Evolutionary conservation across 2,113 vertebrate species (phyloP), one percentile per base, ranked within the genome.

Genomic region (Hippolais icterina): DNA sequence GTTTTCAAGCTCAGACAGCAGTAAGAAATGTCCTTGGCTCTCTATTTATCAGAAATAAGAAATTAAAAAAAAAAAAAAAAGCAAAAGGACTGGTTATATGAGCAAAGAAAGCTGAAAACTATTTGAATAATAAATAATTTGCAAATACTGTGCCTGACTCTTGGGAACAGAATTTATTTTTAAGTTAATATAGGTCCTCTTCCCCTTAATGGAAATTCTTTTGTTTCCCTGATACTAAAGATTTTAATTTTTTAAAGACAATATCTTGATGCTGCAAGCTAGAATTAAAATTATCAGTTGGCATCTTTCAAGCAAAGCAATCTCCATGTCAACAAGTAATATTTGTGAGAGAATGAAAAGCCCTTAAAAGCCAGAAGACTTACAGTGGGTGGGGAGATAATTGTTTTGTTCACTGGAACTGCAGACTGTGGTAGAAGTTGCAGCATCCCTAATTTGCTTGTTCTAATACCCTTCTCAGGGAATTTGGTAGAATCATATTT

Each of bases 301-400:
- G 16, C 59, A 27, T 95, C 49, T 87, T 87, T 93, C 53, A 89
- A 84, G 54, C 63, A 83, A 80, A 82, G n/a, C 53, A 47, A 27
- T 93, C 63, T 94, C 87, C 89, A 50, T 93, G 70, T 85, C 75
- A 85, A 42, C 54, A 72, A 61, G 46, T 89, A 91, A 46, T 91
- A 76, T 79, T 91, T 90, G n/a, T 70, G 75, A 57, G 91, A 82
- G 41, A 89, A 71, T 76, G 66, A 82, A 79, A 95, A 91, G 28
- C 61, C 42, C 31, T 72, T 76, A 54, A 87, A 90, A 53, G 3
- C 65, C 37, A 47, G 56, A 61, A 89, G 69, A 54, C 16, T 39
- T 76, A 44, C 3, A 44, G 49, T 54, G 69, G 35, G 12, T 71
- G 71, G 13, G 41, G 49, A 89, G 91, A 37, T 84, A 29, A 33